Evolutionary conservation across 2,113 vertebrate species (phyloP), one percentile per base, ranked within the genome.

Genomic region (Scolopax mira): DNA sequence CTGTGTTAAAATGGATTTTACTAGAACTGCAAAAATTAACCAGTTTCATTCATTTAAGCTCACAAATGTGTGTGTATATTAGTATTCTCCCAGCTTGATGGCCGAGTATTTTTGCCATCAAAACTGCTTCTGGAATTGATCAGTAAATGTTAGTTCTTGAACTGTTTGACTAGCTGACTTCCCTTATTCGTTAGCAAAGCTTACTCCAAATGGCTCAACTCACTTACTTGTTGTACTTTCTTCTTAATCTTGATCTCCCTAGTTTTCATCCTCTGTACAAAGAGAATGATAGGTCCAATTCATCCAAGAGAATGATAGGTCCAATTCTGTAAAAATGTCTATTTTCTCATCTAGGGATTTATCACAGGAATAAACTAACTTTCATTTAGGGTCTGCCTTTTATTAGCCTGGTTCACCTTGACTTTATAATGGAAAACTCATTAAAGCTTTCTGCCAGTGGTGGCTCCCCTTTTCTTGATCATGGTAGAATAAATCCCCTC

Each of bases 361-460:
- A 87, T 79, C 8, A 52, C 88, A 58, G 31, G 42, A 51, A 24
- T 96, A 85, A 93, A 82, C 8, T 44, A 87, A 71, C 46, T 90
- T 95, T 82, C 14, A 69, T 95, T 91, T 93, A 87, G 28, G 8
- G 5, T 81, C 15, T 77, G 4, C 57, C 28, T 96, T 96, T 93
- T 83, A 46, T 74, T 94, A 89, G 66, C 82, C 24, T 75, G 21
- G 15, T 60, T 97, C 90, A 75, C 55, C 18, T 93, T 90, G 70
- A 75, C 49, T 95, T 95, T 78, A 64, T 94, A 94, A 69, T 69
- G 55, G 31, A 67, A 85, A 84, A 55, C 61, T 88, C 57, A 58
- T 77, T 92, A 75, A 91, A 67, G 10, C 8, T 84, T 70, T 65
- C 8, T 84, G 58, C 7, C 12, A 13, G 8, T 10, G 4, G 5